Evolutionary conservation across 2,797 vertebrate genomes (phyloP).

Genomic region (Etheostoma nigrum): DNA sequence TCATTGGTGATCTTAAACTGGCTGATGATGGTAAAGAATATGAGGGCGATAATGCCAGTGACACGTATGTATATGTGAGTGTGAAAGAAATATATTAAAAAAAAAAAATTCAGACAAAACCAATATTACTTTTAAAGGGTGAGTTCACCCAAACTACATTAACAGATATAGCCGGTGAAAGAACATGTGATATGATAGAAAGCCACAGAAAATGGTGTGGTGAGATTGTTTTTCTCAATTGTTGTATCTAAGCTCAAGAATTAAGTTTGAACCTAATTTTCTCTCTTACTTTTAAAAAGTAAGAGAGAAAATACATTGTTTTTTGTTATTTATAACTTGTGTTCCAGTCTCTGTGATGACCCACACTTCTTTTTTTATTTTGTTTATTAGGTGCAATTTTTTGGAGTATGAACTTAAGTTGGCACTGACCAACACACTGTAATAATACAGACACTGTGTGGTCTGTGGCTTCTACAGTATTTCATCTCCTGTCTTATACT

Average conservation of each 20-base stretch:
- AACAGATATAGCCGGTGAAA: not conserved
- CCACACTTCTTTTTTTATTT: constrained; percentile 23
- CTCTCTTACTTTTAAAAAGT: not conserved
- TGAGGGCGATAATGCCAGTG: too few species aligned
- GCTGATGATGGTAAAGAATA: not conserved
- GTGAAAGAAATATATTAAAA: not conserved
- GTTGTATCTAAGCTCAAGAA: not conserved
- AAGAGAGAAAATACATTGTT: constrained; percentile 21
- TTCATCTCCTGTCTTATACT: constrained; percentile 40
- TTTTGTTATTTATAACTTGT: constrained; percentile 38
- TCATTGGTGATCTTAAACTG: not conserved
- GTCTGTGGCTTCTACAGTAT: constrained; percentile 42
- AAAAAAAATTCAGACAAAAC: not conserved
- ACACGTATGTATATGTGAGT: not conserved
- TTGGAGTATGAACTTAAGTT: constrained; percentile 26
- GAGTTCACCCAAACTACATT: not conserved
- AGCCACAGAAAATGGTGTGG: not conserved
- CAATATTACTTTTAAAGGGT: not conserved
- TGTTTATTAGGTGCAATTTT: constrained; percentile 34
- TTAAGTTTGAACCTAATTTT: not conserved
- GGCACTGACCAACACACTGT: constrained; percentile 6
- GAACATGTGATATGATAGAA: too few species aligned
- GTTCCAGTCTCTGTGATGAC: constrained; percentile 46
- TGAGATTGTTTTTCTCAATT: not conserved
- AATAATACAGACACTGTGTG: constrained; percentile 54